Evolutionary conservation across 2,888 invertebrate species (phyloP).

Genomic region (Apotomis turbidana): DNA sequence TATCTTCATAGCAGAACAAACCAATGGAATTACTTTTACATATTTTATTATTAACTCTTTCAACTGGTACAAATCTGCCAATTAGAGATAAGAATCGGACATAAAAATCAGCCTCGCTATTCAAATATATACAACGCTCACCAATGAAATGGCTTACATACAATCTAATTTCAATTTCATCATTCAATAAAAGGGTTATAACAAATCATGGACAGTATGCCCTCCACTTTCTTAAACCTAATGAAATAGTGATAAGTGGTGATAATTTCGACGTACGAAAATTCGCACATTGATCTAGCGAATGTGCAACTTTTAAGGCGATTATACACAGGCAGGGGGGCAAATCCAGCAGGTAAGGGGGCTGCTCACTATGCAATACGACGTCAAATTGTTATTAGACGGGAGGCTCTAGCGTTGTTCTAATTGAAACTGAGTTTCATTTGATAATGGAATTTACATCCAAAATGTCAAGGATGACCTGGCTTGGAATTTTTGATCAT

Average conservation of each 20-base stretch:
- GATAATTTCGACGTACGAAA: not conserved
- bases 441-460: slow-evolving; percentile 50
- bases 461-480: slow-evolving; percentile 43
- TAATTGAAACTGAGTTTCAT: slow-evolving; percentile 61
- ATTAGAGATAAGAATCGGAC: too few relatives aligned
- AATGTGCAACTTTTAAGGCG: slow-evolving; percentile 42
- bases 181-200: too few relatives aligned
- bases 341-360: slow-evolving; percentile 48
- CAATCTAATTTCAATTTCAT: too few relatives aligned
- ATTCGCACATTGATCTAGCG: slow-evolving; percentile 34
- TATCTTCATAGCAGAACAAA: too few relatives aligned
- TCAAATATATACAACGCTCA: too few relatives aligned
- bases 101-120: too few relatives aligned
- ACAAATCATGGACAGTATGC: too few relatives aligned
- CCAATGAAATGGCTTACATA: too few relatives aligned
- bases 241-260: not conserved
- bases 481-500: slow-evolving; percentile 22
- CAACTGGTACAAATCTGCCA: too few relatives aligned
- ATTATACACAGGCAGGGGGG: slow-evolving; percentile 47
- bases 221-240: too few relatives aligned
- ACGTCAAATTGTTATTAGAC: slow-evolving; percentile 59
- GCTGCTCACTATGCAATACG: slow-evolving; percentile 43
- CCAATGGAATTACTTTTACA: too few relatives aligned
- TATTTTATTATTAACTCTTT: too few relatives aligned
- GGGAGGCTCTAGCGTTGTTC: slow-evolving; percentile 50